A percentile compares a stretch with the other conserved stretches of the same genome.
Conservation (phyloP, 2,888 invertebrate species). For the Lasioglossum zephyrum region DNA sequence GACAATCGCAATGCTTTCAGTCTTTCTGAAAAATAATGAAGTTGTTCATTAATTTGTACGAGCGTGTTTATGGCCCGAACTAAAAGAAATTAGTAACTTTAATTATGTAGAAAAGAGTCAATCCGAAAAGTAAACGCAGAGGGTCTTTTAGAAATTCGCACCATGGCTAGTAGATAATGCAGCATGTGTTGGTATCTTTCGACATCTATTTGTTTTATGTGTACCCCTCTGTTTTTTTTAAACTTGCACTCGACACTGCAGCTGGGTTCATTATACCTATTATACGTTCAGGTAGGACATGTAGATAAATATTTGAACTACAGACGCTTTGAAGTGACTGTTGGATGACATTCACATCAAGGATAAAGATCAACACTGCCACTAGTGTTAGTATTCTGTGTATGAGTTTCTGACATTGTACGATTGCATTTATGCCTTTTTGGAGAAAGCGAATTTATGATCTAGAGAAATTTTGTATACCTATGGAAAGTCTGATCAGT, state of each 20-base stretch:
- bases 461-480: slow-evolving; percentile 9
- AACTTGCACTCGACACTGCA: slow-evolving; percentile 81
- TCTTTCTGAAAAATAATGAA: not conserved
- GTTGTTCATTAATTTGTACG: not conserved
- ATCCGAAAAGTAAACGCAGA: not conserved
- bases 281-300: slow-evolving; percentile 83
- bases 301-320: slow-evolving; percentile 64
- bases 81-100: not conserved
- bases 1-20: not conserved
- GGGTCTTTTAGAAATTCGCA: slow-evolving; percentile 32
- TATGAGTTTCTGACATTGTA: slow-evolving; percentile 44
- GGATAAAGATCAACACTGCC: slow-evolving; percentile 40
- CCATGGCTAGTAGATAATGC: slow-evolving; percentile 42
- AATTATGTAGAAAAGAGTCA: not conserved
- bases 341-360: slow-evolving; percentile 29
- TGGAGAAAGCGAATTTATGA: slow-evolving; percentile 21
- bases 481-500: slow-evolving; percentile 5
- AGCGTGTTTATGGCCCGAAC: not conserved
- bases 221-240: slow-evolving; percentile 77
- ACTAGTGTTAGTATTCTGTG: slow-evolving; percentile 40
- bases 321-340: slow-evolving; percentile 25
- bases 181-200: slow-evolving; percentile 61
- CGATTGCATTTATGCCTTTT: slow-evolving; percentile 56
- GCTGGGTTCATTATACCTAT: slow-evolving; percentile 84
- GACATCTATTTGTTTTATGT: slow-evolving; percentile 78